phyloP scores from a whole-genome alignment of 2,797 vertebrate genomes.

The Pseudochaenichthys georgianus region DNA sequence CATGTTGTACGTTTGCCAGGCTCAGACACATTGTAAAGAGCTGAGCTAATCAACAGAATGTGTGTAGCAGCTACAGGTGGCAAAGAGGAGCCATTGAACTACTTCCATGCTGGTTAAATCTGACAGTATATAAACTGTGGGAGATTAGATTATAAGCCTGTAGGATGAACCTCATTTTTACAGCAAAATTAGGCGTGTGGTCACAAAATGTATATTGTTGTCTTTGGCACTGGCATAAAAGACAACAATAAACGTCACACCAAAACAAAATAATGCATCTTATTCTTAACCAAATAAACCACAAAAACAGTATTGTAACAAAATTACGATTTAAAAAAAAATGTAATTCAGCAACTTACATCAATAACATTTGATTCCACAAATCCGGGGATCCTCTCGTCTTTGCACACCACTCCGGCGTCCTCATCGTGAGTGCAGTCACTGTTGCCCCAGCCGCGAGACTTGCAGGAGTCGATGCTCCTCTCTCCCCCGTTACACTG shows the following conservation, averaged over 20 bases:
- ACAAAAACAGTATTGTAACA: too few relatives aligned
- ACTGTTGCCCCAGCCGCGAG: constrained; percentile 96
- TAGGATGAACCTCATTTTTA: constrained; percentile 4
- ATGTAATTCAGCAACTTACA: constrained; percentile 77
- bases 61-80: constrained; percentile 43
- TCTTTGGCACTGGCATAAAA: too few relatives aligned
- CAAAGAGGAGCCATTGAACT: constrained; percentile 15
- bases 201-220: too few relatives aligned
- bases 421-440: constrained; percentile 99
- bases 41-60: constrained; percentile 42
- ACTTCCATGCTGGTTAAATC: constrained; percentile 22
- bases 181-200: too few relatives aligned
- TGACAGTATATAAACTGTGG: constrained; percentile 2
- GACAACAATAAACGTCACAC: neutral
- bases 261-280: neutral
- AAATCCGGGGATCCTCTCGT: constrained; percentile 93
- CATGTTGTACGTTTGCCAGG: neutral
- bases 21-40: constrained; percentile 18
- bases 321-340: neutral
- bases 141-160: constrained; percentile 18
- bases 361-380: constrained; percentile 94
- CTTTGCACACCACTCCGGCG: constrained; percentile 94
- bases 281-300: neutral
- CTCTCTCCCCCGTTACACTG: constrained; percentile 90
- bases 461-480: constrained; percentile 89